These are phyloP conservation scores for Podabrus alpinus DNA, from an alignment of 2,888 invertebrate species.

Conservation along the genomic window DNA sequence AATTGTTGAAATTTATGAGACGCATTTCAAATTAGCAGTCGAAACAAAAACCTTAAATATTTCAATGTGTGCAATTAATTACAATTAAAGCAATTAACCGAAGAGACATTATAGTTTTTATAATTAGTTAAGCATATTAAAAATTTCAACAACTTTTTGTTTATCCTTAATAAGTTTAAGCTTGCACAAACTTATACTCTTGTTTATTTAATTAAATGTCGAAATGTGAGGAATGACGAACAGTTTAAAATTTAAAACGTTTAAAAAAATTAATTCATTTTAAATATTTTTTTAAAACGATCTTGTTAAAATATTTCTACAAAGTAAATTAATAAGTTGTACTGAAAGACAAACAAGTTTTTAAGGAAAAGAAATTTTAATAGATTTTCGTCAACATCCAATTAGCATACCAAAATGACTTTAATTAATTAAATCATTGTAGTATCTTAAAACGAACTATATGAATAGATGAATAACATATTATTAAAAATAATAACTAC, in stretches of 20 bases:
- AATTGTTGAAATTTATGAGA: background rate
- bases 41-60: background rate
- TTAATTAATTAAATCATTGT: no score
- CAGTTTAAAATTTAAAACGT: background rate
- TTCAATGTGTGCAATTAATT: background rate
- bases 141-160: background rate
- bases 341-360: no score
- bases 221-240: background rate
- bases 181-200: background rate
- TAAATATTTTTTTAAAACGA: no score
- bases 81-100: background rate
- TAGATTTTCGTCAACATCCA: no score
- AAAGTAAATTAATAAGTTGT: no score
- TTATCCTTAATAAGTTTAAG: background rate
- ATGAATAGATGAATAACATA: no score
- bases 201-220: background rate
- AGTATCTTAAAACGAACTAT: no score
- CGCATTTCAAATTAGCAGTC: background rate
- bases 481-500: no score
- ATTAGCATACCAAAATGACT: no score
- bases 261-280: background rate
- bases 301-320: background rate
- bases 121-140: background rate
- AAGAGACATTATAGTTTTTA: background rate
- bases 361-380: no score